These are phyloP conservation scores for Ichneumoninae sp. DNA, from an alignment of 2,888 invertebrate genomes.

Conservation along the genomic window DNA sequence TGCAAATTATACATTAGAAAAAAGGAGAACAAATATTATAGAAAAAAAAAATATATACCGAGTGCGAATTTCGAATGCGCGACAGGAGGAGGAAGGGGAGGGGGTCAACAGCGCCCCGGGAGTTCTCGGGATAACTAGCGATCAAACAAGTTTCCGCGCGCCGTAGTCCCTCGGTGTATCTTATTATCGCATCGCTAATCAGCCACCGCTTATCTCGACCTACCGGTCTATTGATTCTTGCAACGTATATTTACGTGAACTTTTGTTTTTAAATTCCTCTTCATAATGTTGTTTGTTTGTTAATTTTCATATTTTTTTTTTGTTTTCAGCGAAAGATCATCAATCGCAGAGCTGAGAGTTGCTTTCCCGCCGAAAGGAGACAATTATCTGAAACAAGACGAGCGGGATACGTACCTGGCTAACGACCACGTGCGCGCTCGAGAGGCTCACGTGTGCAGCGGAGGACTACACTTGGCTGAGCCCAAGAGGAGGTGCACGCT, in stretches of 20 bases:
- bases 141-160: constrained; percentile 72
- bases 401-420: constrained; percentile 19
- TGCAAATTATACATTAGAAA: not conserved
- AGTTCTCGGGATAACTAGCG: constrained; percentile 74
- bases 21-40: constrained; percentile 4
- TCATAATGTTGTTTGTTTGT: not conserved
- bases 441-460: constrained; percentile 16
- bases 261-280: not conserved
- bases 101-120: constrained; percentile 62
- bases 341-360: constrained; percentile 12
- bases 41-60: constrained; percentile 55
- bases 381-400: constrained; percentile 24
- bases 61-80: constrained; percentile 73
- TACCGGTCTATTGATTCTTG: not conserved
- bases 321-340: not conserved
- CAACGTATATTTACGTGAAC: not conserved
- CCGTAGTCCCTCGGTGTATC: constrained; percentile 49
- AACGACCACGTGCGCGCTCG: constrained; percentile 50
- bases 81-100: constrained; percentile 73
- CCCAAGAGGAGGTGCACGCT: constrained; percentile 49
- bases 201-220: constrained; percentile 45
- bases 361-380: constrained; percentile 13
- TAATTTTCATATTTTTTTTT: not conserved
- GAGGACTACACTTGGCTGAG: constrained; percentile 35
- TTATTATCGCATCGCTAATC: constrained; percentile 61